Base-by-base conservation (phyloP, 1,140 invertebrate species). In the Eumeta japonica region DNA sequence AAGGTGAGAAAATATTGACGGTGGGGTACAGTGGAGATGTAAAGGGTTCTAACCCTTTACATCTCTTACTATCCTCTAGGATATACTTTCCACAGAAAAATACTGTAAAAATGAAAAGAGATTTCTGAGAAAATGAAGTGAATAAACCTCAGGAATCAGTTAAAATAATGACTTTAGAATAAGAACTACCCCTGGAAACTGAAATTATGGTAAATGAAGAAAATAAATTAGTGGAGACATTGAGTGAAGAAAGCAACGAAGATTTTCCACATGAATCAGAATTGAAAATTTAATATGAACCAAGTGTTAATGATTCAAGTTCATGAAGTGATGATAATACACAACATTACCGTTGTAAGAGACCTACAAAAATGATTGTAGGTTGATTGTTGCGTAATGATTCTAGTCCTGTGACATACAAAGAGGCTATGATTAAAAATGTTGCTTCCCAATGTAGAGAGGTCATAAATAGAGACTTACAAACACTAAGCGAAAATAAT, bases 1-100 rank as follows among this genome's bases (percentile, higher is more conserved):
- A 63, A 48, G 44, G 31, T 13, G 45, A 56, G 37, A 57, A 45
- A 50, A 58, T 48, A 31, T 41, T 59, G 40, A 49, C 73, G 36
- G 48, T 74, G 14, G 67, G 65, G 1, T 73, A 73, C 44, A 45
- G 37, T 16, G 51, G 64, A 28, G 37, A 61, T 30, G 32, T 40
- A 3, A 68, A 70, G 44, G 62, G 58, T 10, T 68, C 46, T 33
- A 46, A 55, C n/a, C n/a, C n/a, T n/a, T n/a, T n/a, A n/a, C n/a
- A n/a, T n/a, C n/a, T n/a, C n/a, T n/a, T n/a, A n/a, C n/a, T n/a
- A n/a, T n/a, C n/a, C n/a, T n/a, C n/a, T n/a, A n/a, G n/a, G 40
- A 44, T 63, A 18, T 57, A 43, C 17, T 47, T 39, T 36, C 41
- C 46, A 15, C 3, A 46, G 1, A 52, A 32, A 16, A 49, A 51